These are phyloP conservation scores for Pseudomyrmex pallidus DNA, from an alignment of 1,140 invertebrate species.

Conservation along the genomic window DNA sequence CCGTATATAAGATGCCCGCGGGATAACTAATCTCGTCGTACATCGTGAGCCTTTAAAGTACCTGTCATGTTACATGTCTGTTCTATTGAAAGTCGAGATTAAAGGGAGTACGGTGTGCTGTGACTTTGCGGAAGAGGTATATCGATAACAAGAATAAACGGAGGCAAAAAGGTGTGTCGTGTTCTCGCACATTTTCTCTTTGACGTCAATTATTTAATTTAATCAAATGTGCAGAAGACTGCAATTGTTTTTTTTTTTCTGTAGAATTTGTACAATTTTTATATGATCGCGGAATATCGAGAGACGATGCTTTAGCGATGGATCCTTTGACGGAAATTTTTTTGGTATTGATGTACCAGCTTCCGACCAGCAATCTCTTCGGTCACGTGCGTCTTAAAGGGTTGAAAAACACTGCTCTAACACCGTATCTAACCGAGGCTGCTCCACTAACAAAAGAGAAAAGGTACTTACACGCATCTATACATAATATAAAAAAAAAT, in stretches of 20 bases:
- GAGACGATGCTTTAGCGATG: too few species aligned
- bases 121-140: slow-evolving; percentile 8
- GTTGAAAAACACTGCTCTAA: slow-evolving; percentile 60
- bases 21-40: slow-evolving; percentile 13
- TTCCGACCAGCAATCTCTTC: not conserved
- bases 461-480: slow-evolving; percentile 21
- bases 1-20: not conserved
- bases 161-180: not conserved
- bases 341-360: not conserved
- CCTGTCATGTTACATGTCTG: not conserved
- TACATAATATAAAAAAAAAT: slow-evolving; percentile 4
- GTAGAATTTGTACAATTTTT: too few species aligned
- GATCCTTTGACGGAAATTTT: too few species aligned
- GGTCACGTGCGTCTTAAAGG: slow-evolving; percentile 29
- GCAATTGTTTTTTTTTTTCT: too few species aligned
- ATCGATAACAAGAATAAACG: slow-evolving; percentile 14
- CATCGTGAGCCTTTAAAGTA: slow-evolving; percentile 7
- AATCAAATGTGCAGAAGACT: too few species aligned
- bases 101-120: slow-evolving; percentile 13
- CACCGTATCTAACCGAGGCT: slow-evolving; percentile 55
- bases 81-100: slow-evolving; percentile 46
- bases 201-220: too few species aligned
- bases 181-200: not conserved
- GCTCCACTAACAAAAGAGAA: slow-evolving; percentile 46
- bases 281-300: too few species aligned